phyloP scores from a whole-genome alignment of 2,888 invertebrate species.

The Pyrgus malvae region DNA sequence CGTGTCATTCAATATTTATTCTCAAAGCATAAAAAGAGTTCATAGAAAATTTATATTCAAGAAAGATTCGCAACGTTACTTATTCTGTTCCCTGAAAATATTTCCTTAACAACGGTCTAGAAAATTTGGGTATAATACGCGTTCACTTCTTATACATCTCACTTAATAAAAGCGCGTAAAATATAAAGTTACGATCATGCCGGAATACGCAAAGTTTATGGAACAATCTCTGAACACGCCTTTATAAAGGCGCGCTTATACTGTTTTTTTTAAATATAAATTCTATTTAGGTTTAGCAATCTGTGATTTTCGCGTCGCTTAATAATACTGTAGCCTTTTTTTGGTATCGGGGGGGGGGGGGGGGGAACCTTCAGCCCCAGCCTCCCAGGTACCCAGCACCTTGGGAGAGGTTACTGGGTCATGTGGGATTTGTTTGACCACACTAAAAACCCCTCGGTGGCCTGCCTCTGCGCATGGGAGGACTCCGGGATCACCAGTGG shows the following conservation, averaged over 20 bases:
- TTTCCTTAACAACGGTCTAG: neutral
- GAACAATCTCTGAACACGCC: conserved; percentile 38
- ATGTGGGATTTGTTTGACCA: too few species aligned
- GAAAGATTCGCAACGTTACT: neutral
- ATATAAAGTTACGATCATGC: conserved; percentile 7
- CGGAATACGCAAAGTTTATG: conserved; percentile 40
- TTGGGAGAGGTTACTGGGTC: too few species aligned
- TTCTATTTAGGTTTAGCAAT: too few species aligned
- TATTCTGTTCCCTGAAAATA: neutral
- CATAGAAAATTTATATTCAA: conserved; percentile 9
- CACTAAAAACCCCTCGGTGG: too few species aligned
- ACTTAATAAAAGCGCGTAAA: conserved; percentile 11
- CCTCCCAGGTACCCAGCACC: too few species aligned
- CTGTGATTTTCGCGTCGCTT: too few species aligned
- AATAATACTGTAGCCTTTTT: too few species aligned
- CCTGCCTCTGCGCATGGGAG: too few species aligned
- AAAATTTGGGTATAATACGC: conserved; percentile 3
- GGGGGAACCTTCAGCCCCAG: too few species aligned
- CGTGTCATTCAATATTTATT: neutral
- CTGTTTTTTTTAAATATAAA: conserved; percentile 19
- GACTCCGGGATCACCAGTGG: too few species aligned
- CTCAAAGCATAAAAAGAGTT: neutral
- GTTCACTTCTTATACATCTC: conserved; percentile 9
- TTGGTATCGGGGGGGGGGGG: too few species aligned
- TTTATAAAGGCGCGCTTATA: conserved; percentile 28